Conservation (phyloP, 2,797 vertebrate genomes). For the Phylloscopus collybita region DNA sequence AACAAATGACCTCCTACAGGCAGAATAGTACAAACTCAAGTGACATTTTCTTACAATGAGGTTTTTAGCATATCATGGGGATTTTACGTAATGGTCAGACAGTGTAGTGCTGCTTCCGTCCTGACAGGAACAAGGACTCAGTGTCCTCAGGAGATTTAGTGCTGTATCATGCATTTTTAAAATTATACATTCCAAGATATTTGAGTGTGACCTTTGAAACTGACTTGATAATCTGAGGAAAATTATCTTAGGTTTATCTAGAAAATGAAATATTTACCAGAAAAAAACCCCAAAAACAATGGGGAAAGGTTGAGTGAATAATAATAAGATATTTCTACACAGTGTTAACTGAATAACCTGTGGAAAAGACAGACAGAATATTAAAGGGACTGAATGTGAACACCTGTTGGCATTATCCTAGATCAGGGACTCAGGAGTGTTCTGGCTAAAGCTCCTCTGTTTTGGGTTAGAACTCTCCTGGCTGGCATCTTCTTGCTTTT, state of each 20-base stretch:
- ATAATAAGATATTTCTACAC: neutral
- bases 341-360: neutral
- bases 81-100: constrained; percentile 53
- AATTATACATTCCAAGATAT: constrained; percentile 48
- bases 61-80: constrained; percentile 62
- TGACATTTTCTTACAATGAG: constrained; percentile 78
- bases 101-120: constrained; percentile 1
- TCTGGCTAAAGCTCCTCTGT: neutral
- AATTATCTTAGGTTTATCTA: neutral
- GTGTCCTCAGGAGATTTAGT: constrained; percentile 66
- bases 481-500: neutral
- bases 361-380: neutral
- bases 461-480: neutral
- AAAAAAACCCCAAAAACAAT: neutral
- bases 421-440: neutral
- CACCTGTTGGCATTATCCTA: neutral
- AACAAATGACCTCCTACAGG: constrained; percentile 71
- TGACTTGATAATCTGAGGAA: constrained; percentile 19
- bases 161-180: constrained; percentile 72
- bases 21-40: constrained; percentile 61
- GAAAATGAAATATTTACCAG: neutral
- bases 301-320: neutral
- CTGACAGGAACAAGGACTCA: constrained; percentile 64
- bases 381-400: neutral
- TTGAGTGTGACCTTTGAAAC: constrained; percentile 66